Evolutionary conservation across 1,140 invertebrate species (phyloP).

Genomic region (Paraescarpia echinospica): DNA sequence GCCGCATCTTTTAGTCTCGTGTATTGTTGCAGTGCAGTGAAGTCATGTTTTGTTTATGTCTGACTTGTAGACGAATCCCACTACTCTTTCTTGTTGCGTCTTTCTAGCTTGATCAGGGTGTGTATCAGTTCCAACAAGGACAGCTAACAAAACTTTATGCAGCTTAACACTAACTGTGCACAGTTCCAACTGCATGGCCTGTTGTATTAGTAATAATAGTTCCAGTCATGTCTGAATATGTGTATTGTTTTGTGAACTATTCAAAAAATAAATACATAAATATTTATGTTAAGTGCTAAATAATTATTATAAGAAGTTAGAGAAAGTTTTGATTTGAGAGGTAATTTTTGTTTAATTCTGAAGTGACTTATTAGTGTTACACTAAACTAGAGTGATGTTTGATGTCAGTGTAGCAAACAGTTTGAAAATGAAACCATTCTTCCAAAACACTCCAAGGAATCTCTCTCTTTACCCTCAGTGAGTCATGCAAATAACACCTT

Average conservation of each 20-base stretch:
- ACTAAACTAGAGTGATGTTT: too few species aligned
- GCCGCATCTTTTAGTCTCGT: not conserved
- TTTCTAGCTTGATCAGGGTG: not conserved
- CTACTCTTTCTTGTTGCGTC: not conserved
- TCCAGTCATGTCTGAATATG: not conserved
- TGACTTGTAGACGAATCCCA: not conserved
- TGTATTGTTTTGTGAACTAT: not conserved
- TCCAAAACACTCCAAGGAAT: not conserved
- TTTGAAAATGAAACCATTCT: not conserved
- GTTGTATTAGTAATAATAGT: not conserved
- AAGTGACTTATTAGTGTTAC: too few species aligned
- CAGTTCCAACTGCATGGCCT: not conserved
- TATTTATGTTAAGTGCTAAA: not conserved
- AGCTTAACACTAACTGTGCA: not conserved
- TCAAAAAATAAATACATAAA: not conserved
- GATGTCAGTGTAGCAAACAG: not conserved
- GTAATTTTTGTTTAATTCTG: too few species aligned
- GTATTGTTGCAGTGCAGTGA: not conserved
- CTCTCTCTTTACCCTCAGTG: too few species aligned
- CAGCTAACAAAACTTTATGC: not conserved
- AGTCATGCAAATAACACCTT: not conserved
- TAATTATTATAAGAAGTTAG: not conserved
- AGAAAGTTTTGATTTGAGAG: not conserved
- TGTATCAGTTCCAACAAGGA: too few species aligned
- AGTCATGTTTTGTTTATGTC: not conserved